phyloP scores from a whole-genome alignment of 1,140 invertebrate genomes.

The Samia ricini region DNA sequence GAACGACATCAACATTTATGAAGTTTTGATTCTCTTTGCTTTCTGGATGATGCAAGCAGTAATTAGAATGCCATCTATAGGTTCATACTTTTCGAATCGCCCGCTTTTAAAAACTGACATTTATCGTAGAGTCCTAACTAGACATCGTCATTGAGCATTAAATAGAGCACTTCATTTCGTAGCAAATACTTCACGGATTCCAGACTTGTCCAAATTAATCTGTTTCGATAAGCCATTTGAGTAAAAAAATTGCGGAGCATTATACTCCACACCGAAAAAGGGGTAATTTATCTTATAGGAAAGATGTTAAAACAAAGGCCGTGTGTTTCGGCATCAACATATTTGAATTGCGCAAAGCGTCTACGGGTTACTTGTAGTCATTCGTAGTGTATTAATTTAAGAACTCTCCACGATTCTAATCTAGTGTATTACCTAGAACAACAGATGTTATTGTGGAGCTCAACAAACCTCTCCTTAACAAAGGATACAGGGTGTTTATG shows the following conservation, averaged over 20 bases:
- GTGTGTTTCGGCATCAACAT: constrained; percentile 11
- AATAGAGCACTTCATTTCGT: constrained; percentile 28
- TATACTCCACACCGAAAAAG: constrained; percentile 6
- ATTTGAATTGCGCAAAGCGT: constrained; percentile 9
- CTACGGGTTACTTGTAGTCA: constrained; percentile 12
- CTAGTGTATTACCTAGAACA: neutral
- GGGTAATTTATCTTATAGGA: constrained; percentile 2
- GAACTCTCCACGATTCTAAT: neutral
- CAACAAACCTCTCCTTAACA: constrained; percentile 19
- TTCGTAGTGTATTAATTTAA: constrained; percentile 10
- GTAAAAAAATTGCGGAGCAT: constrained; percentile 2
- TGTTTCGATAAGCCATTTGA: constrained; percentile 21
- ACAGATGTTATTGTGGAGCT: constrained; percentile 8
- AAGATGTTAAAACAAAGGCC: constrained; percentile 9
- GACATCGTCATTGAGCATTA: constrained; percentile 12
- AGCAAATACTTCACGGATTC: neutral
- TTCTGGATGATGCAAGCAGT: constrained; percentile 24
- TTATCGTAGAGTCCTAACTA: constrained; percentile 15
- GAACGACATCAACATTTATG: constrained; percentile 21
- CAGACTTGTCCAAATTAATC: constrained; percentile 20
- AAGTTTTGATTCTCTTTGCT: constrained; percentile 24
- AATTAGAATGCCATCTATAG: constrained; percentile 16
- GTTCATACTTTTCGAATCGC: constrained; percentile 22
- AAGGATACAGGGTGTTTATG: constrained; percentile 34
- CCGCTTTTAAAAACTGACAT: constrained; percentile 23